Conservation (phyloP, 2,113 vertebrate species). For the Alexandromys fortis region DNA sequence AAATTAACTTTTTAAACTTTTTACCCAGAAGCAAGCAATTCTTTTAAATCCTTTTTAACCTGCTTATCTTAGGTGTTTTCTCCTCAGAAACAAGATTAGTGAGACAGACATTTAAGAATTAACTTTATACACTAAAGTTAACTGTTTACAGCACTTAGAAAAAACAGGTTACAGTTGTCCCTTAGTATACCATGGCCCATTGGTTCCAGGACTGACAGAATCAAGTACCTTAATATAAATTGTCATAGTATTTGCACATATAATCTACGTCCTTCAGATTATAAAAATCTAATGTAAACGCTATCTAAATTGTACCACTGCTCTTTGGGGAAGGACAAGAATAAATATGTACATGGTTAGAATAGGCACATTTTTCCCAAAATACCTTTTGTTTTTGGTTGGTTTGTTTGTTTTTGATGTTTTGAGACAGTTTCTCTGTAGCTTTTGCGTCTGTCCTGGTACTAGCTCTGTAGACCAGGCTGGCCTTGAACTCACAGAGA, state of each 20-base stretch:
- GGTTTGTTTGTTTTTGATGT: too few species aligned
- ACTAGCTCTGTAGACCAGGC: too few species aligned
- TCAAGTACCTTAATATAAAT: background rate
- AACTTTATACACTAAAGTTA: constrained; percentile 20
- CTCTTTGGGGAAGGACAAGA: background rate
- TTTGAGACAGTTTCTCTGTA: too few species aligned
- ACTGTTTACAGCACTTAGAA: constrained; percentile 10
- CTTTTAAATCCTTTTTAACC: constrained; percentile 32
- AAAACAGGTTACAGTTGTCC: constrained; percentile 13
- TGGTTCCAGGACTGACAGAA: background rate
- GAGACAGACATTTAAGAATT: constrained; percentile 29
- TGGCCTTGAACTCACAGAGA: too few species aligned
- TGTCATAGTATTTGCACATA: background rate
- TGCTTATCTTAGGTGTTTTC: constrained; percentile 19
- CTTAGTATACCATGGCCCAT: background rate
- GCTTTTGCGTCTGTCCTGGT: too few species aligned
- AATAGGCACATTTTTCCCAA: background rate
- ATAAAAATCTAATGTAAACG: background rate
- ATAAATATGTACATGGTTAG: background rate
- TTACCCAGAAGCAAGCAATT: constrained; percentile 20
- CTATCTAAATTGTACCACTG: background rate
- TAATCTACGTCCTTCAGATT: background rate
- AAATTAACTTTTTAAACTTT: constrained; percentile 58
- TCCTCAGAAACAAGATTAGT: background rate
- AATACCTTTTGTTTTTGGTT: background rate